These are phyloP conservation scores for Morbakka virulenta DNA, from an alignment of 30 jellyfish, hydroid and myxozoan genomes.

Conservation along the genomic window DNA sequence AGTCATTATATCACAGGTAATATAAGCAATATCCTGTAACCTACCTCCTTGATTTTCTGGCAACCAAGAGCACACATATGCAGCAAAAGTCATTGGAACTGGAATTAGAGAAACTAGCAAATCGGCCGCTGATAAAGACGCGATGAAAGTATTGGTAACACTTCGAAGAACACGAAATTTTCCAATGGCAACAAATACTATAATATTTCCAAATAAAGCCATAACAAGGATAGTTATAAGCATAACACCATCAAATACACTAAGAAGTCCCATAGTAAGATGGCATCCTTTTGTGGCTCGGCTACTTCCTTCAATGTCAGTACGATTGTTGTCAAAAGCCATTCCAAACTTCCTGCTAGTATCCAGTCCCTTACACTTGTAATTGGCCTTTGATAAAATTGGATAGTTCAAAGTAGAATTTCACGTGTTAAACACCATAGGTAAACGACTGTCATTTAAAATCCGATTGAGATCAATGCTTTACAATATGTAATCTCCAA, in stretches of 20 bases:
- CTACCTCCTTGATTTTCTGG: slow-evolving; percentile 11
- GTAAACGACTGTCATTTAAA: no score
- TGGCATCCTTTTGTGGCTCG: no score
- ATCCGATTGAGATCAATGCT: no score
- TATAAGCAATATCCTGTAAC: neutral
- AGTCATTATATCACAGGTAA: neutral
- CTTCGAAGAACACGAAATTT: slow-evolving; percentile 38
- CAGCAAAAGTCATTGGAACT: slow-evolving; percentile 53
- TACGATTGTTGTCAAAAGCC: no score
- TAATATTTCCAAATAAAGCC: slow-evolving; percentile 42
- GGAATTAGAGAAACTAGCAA: slow-evolving; percentile 48
- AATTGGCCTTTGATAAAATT: no score
- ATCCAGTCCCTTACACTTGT: no score
- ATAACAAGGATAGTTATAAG: slow-evolving; percentile 4
- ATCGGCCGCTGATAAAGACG: slow-evolving; percentile 42
- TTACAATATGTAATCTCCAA: no score
- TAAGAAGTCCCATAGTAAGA: neutral
- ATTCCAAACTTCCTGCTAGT: no score
- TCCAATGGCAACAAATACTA: slow-evolving; percentile 42
- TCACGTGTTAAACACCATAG: no score
- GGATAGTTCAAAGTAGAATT: no score
- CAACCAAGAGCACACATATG: slow-evolving; percentile 55
- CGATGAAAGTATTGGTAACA: slow-evolving; percentile 43
- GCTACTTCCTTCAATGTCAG: no score
- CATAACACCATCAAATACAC: slow-evolving; percentile 14